Evolutionary conservation across 2,113 vertebrate genomes (phyloP), one percentile per base, ranked within the genome.

Genomic region (Mustela nigripes): DNA sequence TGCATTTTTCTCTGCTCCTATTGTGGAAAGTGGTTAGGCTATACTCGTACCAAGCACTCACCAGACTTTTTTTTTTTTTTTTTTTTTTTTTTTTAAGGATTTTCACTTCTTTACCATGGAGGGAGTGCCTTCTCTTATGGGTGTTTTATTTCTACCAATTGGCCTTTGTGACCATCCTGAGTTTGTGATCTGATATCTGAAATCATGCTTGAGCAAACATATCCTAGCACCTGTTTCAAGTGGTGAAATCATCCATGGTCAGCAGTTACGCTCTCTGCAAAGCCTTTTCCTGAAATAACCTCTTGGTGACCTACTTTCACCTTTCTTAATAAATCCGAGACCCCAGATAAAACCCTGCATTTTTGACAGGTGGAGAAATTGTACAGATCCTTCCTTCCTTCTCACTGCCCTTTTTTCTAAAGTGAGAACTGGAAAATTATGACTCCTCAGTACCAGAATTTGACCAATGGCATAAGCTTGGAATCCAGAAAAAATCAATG

Each of bases 121-220:
- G 33, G 28, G 71, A 88, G 42, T 4, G 10, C n/a, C 86, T 89
- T 87, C 89, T 92, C 22, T 83, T 93, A 14, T 58, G 36, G 82
- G 28, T 22, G 1, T 88, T 89, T 95, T 58, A 74, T 36, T 83
- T 93, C 33, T 3, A 84, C 56, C 39, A 50, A 1, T 60, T 87
- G 94, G 87, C 67, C 86, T 85, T 50, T 69, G 78, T 92, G 42
- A 26, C 62, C 39, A 81, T 56, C 45, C 86, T 45, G 26, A 10
- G 71, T 82, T 24, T 93, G 95, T 95, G 87, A 96, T 86, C 79
- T 95, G 97, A 91, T 96, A 97, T 67, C 91, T 69, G 50, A 48
- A 79, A 81, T 63, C 24, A 11, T 65, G 73, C 21, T 91, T 93
- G 62, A 71, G 71, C 73, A 91, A 89, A 63, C n/a, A 33, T 8